Conservation (phyloP, 2,888 invertebrate genomes). For the Apamea sordens region DNA sequence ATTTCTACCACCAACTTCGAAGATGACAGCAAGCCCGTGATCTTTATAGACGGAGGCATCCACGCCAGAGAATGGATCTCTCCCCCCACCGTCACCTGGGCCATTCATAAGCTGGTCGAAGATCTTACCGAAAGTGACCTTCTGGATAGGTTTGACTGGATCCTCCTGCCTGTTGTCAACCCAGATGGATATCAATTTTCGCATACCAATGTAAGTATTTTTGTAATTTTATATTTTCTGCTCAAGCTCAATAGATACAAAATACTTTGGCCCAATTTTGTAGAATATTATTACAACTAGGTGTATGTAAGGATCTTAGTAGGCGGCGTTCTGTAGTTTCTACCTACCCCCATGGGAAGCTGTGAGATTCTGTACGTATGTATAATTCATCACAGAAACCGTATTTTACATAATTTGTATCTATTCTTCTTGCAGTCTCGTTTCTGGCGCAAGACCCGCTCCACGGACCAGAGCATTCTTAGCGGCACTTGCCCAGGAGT, state of each 20-base stretch:
- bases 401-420: not conserved
- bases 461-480: slow-evolving; percentile 78
- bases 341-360: not conserved
- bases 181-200: slow-evolving; percentile 93
- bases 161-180: slow-evolving; percentile 92
- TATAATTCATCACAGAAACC: not conserved
- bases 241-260: not conserved
- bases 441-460: slow-evolving; percentile 93
- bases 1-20: slow-evolving; percentile 89
- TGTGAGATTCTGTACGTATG: not conserved
- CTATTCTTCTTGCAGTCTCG: slow-evolving; percentile 83
- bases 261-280: not conserved
- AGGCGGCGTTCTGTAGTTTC: not conserved
- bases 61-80: slow-evolving; percentile 94
- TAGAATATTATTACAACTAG: not conserved
- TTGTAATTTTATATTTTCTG: not conserved
- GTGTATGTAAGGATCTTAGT: not conserved
- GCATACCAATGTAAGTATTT: slow-evolving; percentile 36
- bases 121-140: slow-evolving; percentile 89
- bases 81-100: slow-evolving; percentile 91
- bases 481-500: slow-evolving; percentile 91
- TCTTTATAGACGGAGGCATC: slow-evolving; percentile 91
- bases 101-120: slow-evolving; percentile 91
- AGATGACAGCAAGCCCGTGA: slow-evolving; percentile 87
- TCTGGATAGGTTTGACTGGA: slow-evolving; percentile 92